Base-by-base conservation (phyloP, 2,888 invertebrate species). In the Ectemnius lituratus region DNA sequence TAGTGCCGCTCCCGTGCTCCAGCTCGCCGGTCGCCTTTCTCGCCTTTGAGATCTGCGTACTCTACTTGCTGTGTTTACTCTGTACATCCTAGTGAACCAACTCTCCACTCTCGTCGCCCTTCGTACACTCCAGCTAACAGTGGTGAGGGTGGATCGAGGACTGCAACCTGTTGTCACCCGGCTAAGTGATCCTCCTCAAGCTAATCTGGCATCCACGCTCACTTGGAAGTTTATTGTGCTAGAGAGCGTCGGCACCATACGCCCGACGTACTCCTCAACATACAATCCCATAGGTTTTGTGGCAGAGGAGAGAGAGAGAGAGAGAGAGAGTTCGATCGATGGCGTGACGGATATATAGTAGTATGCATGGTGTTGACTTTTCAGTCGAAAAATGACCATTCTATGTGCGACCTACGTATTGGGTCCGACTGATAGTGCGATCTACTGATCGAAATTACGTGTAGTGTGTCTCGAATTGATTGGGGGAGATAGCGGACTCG, bases 1-100 rank as follows among this genome's bases (percentile, higher is more conserved):
- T 86, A 86, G 85, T 86, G 82, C 82, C 77, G 80, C 67, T 81
- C 78, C 80, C 77, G 84, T 84, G 79, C 78, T 82, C 82, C 69
- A 62, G 63, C 76, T 75, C 62, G 81, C 66, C 84, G 82, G 86
- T 83, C 76, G 75, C 66, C 60, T 70, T 62, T 28, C 49, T 58
- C 57, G 56, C 66, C 27, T 62, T 52, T 8, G 37, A 37, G 37
- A 37, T 37, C 20, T 27, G 16, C 11, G 23, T 47, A 47, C 46
- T 59, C 27, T 45, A 13, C 37, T 20, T n/a, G 11, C 4, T 23
- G 57, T 67, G 64, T 62, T 58, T 70, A 70, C 62, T 46, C 59
- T 58, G 52, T 6, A 16, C 16, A 14, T 52, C 52, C n/a, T 14
- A 14, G 52, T 16, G 52, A 23, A 23, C 23, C 37, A 6, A 37